A percentile compares a stretch with the other conserved stretches of the same genome.
Evolutionary conservation across 2,113 vertebrate species (phyloP).

Genomic region (Sciurus niger): DNA sequence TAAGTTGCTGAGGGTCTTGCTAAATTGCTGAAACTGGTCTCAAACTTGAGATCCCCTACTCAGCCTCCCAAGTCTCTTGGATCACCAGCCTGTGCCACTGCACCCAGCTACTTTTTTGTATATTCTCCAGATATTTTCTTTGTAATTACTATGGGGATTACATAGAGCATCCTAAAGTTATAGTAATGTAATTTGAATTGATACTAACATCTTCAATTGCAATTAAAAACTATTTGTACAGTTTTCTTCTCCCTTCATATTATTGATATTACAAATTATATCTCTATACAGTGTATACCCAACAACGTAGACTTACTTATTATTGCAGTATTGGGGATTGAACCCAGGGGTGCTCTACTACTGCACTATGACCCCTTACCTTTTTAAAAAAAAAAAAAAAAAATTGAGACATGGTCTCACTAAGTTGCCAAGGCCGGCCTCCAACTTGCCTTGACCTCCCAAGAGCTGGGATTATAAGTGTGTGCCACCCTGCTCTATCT

Average conservation of each 20-base stretch:
- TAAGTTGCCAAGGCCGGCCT: background rate
- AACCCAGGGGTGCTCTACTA: background rate
- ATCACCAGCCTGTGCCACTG: background rate
- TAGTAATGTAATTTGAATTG: too few species aligned
- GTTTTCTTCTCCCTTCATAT: background rate
- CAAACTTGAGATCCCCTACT: background rate
- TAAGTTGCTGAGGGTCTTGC: background rate
- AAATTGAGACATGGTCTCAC: too few species aligned
- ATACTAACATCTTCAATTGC: too few species aligned
- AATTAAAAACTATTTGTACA: background rate
- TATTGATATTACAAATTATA: constrained; percentile 15
- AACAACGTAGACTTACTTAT: background rate
- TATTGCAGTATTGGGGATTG: background rate
- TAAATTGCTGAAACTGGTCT: background rate
- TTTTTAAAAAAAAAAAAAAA: too few species aligned
- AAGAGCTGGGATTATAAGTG: background rate
- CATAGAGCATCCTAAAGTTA: too few species aligned
- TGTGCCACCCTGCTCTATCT: background rate
- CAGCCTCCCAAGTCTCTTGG: background rate
- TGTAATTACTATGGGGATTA: too few species aligned
- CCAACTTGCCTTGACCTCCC: background rate
- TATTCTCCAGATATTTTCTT: background rate
- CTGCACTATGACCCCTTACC: background rate
- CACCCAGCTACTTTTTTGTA: background rate
- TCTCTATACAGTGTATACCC: background rate